Evolutionary conservation across 1,140 invertebrate species (phyloP), one percentile per base, ranked within the genome.

Genomic region (Drosophila jambulina): DNA sequence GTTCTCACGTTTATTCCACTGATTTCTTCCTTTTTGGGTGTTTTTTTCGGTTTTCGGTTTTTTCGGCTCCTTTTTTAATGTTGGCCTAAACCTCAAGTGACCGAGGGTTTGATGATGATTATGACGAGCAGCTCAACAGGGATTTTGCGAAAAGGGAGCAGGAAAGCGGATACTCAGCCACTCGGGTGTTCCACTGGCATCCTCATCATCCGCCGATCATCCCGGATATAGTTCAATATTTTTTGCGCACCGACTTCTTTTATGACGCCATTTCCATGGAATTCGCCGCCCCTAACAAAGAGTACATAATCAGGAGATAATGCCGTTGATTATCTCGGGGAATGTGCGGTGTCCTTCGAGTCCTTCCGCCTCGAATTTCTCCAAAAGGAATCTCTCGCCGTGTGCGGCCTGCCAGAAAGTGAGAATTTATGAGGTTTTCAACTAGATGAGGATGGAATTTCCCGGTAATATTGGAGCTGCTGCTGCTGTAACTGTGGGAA

Each of bases 31-130:
- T 59, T 59, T 15, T 51, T 51, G 48, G 25, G 48, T 32, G 48
- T 51, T 75, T 43, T 53, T 51, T 70, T 74, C 48, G 43, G 84
- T 72, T 76, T 71, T 85, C 60, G 80, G 75, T 74, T 78, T 67
- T 58, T 78, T 78, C 67, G 68, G 68, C 58, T 62, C 27, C 45
- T 62, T 75, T 75, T 85, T 85, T 82, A 86, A 85, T 78, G 74
- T 87, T 88, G 83, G 83, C 78, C 80, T 90, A 90, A 75, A 75
- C 85, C 82, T 90, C 86, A 91, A 90, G 86, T 91, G 85, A 85
- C 85, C 82, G 85, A 85, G 85, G 84, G 80, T 67, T 85, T 90
- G 85, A 88, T 86, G 82, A 78, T 45, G 78, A 78, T 61, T 67
- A 68, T 56, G 49, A 64, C 25, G 53, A 58, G 80, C 64, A 48